Evolutionary conservation across 2,113 vertebrate genomes (phyloP), one percentile per base, ranked within the genome.

Genomic region (Etheostoma spectabile): DNA sequence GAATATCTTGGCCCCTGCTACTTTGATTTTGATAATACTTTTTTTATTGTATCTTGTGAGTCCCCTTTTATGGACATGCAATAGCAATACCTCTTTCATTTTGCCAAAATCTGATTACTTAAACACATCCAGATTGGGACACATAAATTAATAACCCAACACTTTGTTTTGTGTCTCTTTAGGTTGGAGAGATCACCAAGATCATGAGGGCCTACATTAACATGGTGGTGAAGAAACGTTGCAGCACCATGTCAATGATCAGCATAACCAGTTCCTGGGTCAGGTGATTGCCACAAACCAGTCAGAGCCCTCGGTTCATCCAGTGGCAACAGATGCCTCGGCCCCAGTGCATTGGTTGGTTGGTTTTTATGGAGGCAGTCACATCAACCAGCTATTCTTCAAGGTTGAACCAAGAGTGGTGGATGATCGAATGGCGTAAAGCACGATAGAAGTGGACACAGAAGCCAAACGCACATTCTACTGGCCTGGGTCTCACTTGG

Each of bases 161-260:
- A 61, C 33, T 74, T 18, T 22, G 38, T 42, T 78, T 88, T 45
- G 53, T 53, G 13, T 90, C 52, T 65, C 79, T 72, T 19, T 13
- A 98, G 97, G 97, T 97, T 27, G 96, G 96, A 0, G 97, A 98
- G 92, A 96, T 98, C 92, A 96, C 97, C 48, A 98, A 98, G 94
- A 97, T 98, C 88, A 97, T 98, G 97, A 97, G 96, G 86, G 97
- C 97, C 0, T 98, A 98, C 93, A 97, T 98, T 82, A 98, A 97
- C 91, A 98, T 97, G 96, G 93, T 98, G 8, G 97, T 98, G 90
- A 98, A 97, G 93, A 97, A 97, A 77, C 96, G 97, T 63, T 98
- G 97, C 95, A 98, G 97, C 11, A 94, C 96, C 90, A 97, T 96
- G 90, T 98, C 97, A 0, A 94, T 95, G 80, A 94, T 95, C 85